These are phyloP conservation scores for Lycocorax pyrrhopterus DNA, from an alignment of 2,113 vertebrate genomes.

Conservation along the genomic window DNA sequence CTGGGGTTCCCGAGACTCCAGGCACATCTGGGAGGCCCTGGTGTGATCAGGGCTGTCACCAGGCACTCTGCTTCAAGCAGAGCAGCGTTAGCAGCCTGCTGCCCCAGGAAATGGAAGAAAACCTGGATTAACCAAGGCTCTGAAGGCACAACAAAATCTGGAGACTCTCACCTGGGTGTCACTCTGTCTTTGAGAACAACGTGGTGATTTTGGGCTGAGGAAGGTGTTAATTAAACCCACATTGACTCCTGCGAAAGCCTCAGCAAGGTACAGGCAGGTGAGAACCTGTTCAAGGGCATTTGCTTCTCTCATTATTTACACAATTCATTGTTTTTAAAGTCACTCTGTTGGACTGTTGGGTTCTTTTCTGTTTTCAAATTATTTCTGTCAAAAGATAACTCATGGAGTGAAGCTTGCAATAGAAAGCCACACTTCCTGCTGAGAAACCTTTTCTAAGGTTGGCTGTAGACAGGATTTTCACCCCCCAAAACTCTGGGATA, in stretches of 20 bases:
- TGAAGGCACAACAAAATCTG: not conserved
- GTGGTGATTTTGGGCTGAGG: not conserved
- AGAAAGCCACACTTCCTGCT: not conserved
- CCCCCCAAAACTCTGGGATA: not conserved
- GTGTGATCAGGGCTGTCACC: not conserved
- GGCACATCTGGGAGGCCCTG: not conserved
- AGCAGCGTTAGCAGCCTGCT: not conserved
- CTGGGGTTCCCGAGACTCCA: fast-evolving
- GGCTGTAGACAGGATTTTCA: not conserved
- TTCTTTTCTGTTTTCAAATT: not conserved
- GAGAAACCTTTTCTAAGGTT: not conserved
- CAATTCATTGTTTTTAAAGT: not conserved
- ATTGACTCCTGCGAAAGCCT: not conserved
- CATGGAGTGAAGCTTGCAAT: not conserved
- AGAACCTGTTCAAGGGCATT: not conserved
- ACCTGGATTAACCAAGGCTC: not conserved
- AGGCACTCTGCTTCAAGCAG: not conserved
- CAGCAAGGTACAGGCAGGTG: not conserved
- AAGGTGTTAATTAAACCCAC: slow-evolving; percentile 44
- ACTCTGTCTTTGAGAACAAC: not conserved
- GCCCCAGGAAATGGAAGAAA: not conserved
- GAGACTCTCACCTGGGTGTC: not conserved
- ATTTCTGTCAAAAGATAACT: not conserved
- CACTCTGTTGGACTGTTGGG: not conserved
- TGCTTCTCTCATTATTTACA: not conserved